These are phyloP conservation scores for Dynastes maya DNA, from an alignment of 2,888 invertebrate species.

Conservation along the genomic window DNA sequence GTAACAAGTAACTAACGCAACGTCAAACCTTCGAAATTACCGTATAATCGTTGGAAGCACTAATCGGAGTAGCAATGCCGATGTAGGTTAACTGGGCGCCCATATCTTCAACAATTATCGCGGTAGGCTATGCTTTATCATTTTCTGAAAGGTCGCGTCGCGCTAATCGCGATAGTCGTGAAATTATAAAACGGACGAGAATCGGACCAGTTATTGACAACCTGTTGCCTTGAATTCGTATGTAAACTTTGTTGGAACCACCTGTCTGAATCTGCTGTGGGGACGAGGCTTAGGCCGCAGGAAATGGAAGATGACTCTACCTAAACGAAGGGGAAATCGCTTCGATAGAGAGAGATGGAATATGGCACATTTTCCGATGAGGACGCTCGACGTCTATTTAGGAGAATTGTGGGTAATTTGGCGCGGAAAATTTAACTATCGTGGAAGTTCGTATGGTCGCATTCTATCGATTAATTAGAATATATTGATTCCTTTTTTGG, in stretches of 20 bases:
- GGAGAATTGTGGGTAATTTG: slow-evolving; percentile 1
- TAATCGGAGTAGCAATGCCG: background rate
- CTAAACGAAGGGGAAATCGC: background rate
- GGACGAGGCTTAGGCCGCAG: background rate
- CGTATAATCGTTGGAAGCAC: background rate
- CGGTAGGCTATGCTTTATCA: slow-evolving; percentile 17
- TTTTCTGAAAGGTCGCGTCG: background rate
- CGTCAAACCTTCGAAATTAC: slow-evolving; percentile 17
- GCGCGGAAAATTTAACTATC: background rate
- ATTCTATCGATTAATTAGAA: background rate
- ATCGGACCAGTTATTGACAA: slow-evolving; percentile 26
- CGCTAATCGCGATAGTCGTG: slow-evolving; percentile 21
- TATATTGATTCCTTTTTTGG: background rate
- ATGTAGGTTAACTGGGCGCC: slow-evolving; percentile 40
- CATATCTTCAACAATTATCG: slow-evolving; percentile 34
- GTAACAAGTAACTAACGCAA: slow-evolving; percentile 20
- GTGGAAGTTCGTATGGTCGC: background rate
- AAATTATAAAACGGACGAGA: background rate
- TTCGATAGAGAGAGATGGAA: background rate
- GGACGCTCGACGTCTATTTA: slow-evolving; percentile 2
- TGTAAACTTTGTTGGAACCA: slow-evolving; percentile 15
- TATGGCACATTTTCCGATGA: background rate
- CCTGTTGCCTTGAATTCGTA: slow-evolving; percentile 35
- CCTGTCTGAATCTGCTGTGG: slow-evolving; percentile 26
- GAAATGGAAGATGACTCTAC: background rate